Evolutionary conservation across 2,113 vertebrate genomes (phyloP).

Genomic region (Galemys pyrenaicus): DNA sequence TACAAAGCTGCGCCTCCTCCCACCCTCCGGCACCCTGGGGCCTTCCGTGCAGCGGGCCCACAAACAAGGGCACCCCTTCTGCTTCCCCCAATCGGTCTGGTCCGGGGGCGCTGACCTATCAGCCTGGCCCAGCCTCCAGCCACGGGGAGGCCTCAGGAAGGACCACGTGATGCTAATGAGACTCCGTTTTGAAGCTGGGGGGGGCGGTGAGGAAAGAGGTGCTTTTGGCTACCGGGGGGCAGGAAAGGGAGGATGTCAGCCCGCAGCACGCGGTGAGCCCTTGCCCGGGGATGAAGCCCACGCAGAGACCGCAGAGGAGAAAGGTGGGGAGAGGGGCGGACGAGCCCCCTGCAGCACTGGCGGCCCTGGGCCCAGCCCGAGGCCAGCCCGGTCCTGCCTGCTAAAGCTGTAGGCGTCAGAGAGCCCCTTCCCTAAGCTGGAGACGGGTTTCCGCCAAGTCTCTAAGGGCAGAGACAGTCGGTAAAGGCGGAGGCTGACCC

Average conservation of each 20-base stretch:
- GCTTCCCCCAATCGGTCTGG: background rate
- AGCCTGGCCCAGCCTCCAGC: background rate
- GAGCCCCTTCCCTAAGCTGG: background rate
- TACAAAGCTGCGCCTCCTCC: rapidly evolving
- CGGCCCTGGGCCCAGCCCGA: background rate
- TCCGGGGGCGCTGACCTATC: background rate
- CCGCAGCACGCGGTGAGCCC: background rate
- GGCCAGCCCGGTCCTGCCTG: background rate
- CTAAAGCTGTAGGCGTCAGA: too few relatives aligned
- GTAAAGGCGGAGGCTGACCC: background rate
- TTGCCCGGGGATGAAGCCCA: background rate
- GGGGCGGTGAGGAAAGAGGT: background rate
- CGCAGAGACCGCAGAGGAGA: background rate
- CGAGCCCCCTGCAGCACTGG: background rate
- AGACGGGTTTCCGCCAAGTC: background rate
- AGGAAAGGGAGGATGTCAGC: background rate
- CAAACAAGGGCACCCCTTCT: too few relatives aligned
- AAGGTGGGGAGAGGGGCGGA: background rate
- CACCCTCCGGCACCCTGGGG: background rate
- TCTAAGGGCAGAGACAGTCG: background rate
- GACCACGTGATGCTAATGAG: background rate
- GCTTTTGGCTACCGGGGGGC: background rate
- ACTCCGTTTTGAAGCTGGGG: background rate
- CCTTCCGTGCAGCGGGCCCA: background rate
- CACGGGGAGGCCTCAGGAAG: background rate